These are phyloP conservation scores for Dichetophora obliterata DNA, from an alignment of 2,888 invertebrate genomes.

Conservation along the genomic window DNA sequence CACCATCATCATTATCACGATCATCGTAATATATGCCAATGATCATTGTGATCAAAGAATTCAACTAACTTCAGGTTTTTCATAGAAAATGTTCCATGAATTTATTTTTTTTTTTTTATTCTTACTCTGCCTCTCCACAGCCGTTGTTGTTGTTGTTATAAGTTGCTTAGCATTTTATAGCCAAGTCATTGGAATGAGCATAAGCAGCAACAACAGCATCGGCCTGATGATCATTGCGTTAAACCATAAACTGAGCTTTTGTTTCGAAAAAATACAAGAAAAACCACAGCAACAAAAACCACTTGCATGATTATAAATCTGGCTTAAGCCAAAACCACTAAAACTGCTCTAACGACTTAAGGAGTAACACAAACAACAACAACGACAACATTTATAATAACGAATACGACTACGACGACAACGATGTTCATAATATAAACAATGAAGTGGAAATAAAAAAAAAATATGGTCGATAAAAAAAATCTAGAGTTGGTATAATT, in stretches of 20 bases:
- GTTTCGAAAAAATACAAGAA: background rate
- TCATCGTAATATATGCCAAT: background rate
- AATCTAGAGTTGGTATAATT: constrained; percentile 20
- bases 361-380: constrained; percentile 6
- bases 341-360: constrained; percentile 4
- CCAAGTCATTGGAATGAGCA: background rate
- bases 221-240: constrained; percentile 10
- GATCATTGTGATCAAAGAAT: background rate
- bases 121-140: background rate
- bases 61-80: background rate
- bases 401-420: too few relatives aligned
- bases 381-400: constrained; percentile 4
- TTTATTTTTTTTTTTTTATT: background rate
- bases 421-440: background rate
- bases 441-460: constrained; percentile 10
- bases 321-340: constrained; percentile 18
- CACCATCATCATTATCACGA: background rate
- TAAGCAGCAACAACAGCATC: background rate
- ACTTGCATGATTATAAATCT: background rate
- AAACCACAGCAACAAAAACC: background rate
- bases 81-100: background rate
- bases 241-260: background rate
- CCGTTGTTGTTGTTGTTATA: background rate
- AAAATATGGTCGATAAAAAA: background rate
- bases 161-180: background rate